Evolutionary conservation across 2,888 invertebrate species (phyloP).

Genomic region (Oxyscelio sp.): DNA sequence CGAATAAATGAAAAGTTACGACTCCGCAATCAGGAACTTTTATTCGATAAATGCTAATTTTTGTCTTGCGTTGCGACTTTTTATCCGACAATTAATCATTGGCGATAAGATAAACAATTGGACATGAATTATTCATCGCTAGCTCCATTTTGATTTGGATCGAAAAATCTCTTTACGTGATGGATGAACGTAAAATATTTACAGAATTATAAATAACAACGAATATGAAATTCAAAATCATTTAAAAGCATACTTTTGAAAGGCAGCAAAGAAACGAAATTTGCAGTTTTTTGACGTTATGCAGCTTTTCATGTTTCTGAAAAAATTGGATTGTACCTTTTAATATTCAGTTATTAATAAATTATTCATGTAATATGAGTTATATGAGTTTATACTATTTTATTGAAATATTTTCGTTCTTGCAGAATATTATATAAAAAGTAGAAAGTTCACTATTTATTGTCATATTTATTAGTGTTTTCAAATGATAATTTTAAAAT

Average conservation of each 20-base stretch:
- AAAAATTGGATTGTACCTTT: too few relatives aligned
- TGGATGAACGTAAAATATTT: conserved; percentile 50
- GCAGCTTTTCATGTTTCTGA: too few relatives aligned
- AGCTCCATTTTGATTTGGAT: conserved; percentile 46
- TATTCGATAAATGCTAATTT: conserved; percentile 24
- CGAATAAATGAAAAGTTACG: neutral
- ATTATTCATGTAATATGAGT: too few relatives aligned
- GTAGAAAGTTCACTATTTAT: too few relatives aligned
- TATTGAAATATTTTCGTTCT: too few relatives aligned
- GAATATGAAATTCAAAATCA: neutral
- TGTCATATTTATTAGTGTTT: too few relatives aligned
- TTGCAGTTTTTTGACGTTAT: too few relatives aligned
- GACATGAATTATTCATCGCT: conserved; percentile 42
- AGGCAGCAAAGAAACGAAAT: too few relatives aligned
- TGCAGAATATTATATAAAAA: too few relatives aligned
- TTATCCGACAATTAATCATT: conserved; percentile 54
- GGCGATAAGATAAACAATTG: conserved; percentile 56
- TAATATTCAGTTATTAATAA: too few relatives aligned
- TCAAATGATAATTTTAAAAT: too few relatives aligned
- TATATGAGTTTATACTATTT: too few relatives aligned
- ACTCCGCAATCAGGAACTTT: conserved; percentile 2
- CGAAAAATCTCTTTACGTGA: conserved; percentile 40
- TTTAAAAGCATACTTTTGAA: neutral
- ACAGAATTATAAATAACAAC: conserved; percentile 46
- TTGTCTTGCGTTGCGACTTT: conserved; percentile 20